Evolutionary conservation across 2,888 invertebrate species (phyloP), one percentile per base, ranked within the genome.

Genomic region (Thecocarcelia acutangulata): DNA sequence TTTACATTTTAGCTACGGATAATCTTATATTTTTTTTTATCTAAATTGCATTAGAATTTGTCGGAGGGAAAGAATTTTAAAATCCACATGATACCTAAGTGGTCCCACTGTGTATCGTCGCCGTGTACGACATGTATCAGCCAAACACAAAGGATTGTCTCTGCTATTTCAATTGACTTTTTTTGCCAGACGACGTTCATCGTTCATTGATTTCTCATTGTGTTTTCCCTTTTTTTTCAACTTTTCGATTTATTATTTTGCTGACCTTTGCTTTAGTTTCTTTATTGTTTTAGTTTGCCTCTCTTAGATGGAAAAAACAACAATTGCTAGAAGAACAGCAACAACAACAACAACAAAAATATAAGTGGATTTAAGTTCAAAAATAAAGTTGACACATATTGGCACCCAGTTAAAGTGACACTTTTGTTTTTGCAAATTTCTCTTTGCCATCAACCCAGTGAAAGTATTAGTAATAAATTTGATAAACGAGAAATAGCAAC

Each of bases 251-350:
- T 80, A 77, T 69, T 80, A 80, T 73, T 33, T 33, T 76, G 76
- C 80, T 83, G 83, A 78, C 83, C 80, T 80, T 72, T 80, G 80
- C 64, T 66, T 68, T 42, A 28, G 40, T 74, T 66, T 17, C 19
- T 70, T 64, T 19, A n/a, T 50, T 33, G 13, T 66, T 42, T 19
- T 61, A 21, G 50, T 13, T 2, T 52, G 12, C 37, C 17, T 63
- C 52, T 50, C 21, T 13, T 21, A 68, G 66, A 63, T 58, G 54
- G 15, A 19, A 64, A 59, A n/a, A 52, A 68, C 37, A 66, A 61
- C 56, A 59, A 81, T 21, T 63, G 52, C 33, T 42, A 19, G 28
- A 24, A 40, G n/a, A n/a, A n/a, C n/a, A n/a, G n/a, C n/a, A n/a
- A n/a, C n/a, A n/a, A n/a, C n/a, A n/a, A n/a, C n/a, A 58, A 50